Percentiles rank a stretch among this genome's conserved stretches.
Conservation (phyloP, 2,797 vertebrate genomes). For the Tragelaphus eurycerus region DNA sequence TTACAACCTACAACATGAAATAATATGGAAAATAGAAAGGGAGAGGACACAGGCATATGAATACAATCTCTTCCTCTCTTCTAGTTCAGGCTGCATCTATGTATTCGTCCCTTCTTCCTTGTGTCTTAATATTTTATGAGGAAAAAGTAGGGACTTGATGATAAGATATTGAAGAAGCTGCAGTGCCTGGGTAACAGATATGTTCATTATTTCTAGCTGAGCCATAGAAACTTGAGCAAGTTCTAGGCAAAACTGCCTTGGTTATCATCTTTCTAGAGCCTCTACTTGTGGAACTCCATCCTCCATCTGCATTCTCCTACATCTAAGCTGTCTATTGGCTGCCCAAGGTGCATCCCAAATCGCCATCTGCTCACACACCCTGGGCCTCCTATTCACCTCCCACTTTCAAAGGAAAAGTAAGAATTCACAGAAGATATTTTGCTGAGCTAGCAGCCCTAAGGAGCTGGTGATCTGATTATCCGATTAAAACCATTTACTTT, state of each 20-base stretch:
- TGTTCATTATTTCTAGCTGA: neutral
- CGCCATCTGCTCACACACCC: neutral
- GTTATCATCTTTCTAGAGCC: neutral
- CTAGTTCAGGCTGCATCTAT: neutral
- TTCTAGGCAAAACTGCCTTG: neutral
- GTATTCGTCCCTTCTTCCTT: neutral
- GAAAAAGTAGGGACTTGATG: neutral
- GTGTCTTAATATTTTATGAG: neutral
- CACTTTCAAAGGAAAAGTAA: neutral
- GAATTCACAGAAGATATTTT: conserved; percentile 48
- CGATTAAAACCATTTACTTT: conserved; percentile 64
- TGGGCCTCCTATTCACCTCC: neutral
- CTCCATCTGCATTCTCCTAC: neutral
- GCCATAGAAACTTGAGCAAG: neutral
- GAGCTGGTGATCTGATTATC: conserved; percentile 64
- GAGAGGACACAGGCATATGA: neutral
- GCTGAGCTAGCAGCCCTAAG: conserved; percentile 56
- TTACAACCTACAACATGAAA: conserved; percentile 28
- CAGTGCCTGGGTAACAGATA: neutral
- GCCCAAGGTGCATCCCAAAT: neutral
- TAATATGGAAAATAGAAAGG: neutral
- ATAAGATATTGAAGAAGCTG: neutral
- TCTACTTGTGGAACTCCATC: neutral
- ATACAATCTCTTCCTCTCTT: neutral
- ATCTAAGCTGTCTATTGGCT: neutral